Base-by-base conservation (phyloP, 2,888 invertebrate species). In the Subacronicta megacephala region DNA sequence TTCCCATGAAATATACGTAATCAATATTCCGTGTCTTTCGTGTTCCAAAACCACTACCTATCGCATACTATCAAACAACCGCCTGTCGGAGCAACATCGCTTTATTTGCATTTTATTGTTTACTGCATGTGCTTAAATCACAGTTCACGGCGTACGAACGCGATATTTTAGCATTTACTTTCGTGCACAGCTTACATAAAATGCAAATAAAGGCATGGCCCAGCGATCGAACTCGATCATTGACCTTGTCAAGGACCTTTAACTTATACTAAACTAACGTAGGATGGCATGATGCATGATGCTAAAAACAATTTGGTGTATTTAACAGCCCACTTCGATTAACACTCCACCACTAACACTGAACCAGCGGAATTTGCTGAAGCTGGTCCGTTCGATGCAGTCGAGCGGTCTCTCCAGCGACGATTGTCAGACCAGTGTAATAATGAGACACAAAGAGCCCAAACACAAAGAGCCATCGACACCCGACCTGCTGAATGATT, bases 401-500 rank as follows among this genome's bases (percentile, higher is more conserved):
- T 95, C 94, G 71, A 95, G 94, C 80, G 92, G 91, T 59, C 87
- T 94, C 53, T 95, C 95, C 47, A 95, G 94, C 78, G 95, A 95
- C 45, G 94, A 87, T 83, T 94, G 84, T 86, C 95, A 84, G 85
- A 94, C 84, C 75, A 95, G 88, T 85, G 94, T 91, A 72, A 95
- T 89, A 68, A 91, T 90, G 93, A 92, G 90, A 81, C 93, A 91
- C 75, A 95, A 93, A 83, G 92, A 92, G 71, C 90, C 94, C 45
- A 92, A 83, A 79, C 90, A 85, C 63, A 92, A 90, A 76, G 95
- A 95, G 64, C 94, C 95, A 2, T 94, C 95, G 9, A 94, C 95
- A n/a, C 95, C 95, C 29, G 95, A 95, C 77, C 82, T 95, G 23
- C 80, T 95, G 26, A 95, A 95, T 70, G 95, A 95, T 64, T 95